phyloP scores from a whole-genome alignment of 2,113 vertebrate genomes.

The Sylvicapra grimmia region DNA sequence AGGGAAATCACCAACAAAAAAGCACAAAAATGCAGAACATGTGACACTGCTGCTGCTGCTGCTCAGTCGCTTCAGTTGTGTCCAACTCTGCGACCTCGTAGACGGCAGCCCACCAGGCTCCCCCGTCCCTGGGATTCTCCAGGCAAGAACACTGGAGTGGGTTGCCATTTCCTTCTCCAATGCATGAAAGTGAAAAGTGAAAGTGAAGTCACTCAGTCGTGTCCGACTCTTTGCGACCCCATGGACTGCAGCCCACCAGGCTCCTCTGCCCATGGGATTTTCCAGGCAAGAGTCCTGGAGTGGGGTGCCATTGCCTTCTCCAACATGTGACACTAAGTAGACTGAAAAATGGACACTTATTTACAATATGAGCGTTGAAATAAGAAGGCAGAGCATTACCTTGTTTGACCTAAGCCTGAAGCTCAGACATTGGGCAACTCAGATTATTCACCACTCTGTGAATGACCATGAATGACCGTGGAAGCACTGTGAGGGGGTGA shows the following conservation, averaged over 20 bases:
- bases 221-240: accelerated
- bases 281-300: not conserved
- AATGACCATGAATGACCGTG: not conserved
- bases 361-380: not conserved
- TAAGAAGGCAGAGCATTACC: not conserved
- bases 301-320: not conserved
- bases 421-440: not conserved
- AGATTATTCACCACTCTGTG: too few relatives aligned
- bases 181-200: not conserved
- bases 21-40: not conserved
- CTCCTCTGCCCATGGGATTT: not conserved
- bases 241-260: not conserved
- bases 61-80: not conserved
- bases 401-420: not conserved
- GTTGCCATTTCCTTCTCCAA: not conserved
- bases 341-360: not conserved
- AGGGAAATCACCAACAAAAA: not conserved
- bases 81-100: accelerated
- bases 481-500: not conserved
- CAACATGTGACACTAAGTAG: not conserved
- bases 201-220: not conserved
- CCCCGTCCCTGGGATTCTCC: not conserved
- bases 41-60: not conserved
- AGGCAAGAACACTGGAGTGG: not conserved
- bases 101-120: not conserved